A percentile compares a stretch with the other conserved stretches of the same genome.
phyloP scores from a whole-genome alignment of 1,140 invertebrate genomes.

The Batillaria attramentaria region DNA sequence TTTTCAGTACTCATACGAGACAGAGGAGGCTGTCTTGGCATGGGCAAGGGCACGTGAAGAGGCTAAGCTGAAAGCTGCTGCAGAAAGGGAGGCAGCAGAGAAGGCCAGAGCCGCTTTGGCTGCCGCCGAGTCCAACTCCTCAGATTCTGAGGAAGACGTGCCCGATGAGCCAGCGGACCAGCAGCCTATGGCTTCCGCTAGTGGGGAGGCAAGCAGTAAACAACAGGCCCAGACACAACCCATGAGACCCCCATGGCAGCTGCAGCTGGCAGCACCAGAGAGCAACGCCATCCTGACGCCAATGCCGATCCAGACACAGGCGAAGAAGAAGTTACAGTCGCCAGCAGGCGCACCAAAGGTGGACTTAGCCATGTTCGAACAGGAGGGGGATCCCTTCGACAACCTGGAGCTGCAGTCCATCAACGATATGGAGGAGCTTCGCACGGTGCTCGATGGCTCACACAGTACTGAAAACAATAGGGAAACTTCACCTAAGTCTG shows the following conservation, averaged over 20 bases:
- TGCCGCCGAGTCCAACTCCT: conserved; percentile 9
- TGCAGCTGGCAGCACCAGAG: conserved; percentile 36
- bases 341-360: conserved; percentile 24
- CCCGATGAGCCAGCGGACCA: conserved; percentile 24
- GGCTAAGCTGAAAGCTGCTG: conserved; percentile 36
- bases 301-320: conserved; percentile 32
- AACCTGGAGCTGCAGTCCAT: conserved; percentile 58
- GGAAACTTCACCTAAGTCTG: conserved; percentile 11
- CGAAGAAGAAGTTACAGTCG: conserved; percentile 14
- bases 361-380: conserved; percentile 59
- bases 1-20: conserved; percentile 59
- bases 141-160: conserved; percentile 24
- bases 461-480: conserved; percentile 24
- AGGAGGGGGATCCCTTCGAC: conserved; percentile 60
- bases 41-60: conserved; percentile 53
- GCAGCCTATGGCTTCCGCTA: background rate
- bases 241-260: conserved; percentile 19
- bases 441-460: conserved; percentile 38
- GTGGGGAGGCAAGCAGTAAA: too few species aligned
- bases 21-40: conserved; percentile 57
- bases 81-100: conserved; percentile 22
- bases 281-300: conserved; percentile 52
- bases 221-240: background rate
- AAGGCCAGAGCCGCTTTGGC: conserved; percentile 13
- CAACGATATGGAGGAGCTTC: conserved; percentile 59